phyloP scores from a whole-genome alignment of 2,113 vertebrate species.

The Azemiops feae region DNA sequence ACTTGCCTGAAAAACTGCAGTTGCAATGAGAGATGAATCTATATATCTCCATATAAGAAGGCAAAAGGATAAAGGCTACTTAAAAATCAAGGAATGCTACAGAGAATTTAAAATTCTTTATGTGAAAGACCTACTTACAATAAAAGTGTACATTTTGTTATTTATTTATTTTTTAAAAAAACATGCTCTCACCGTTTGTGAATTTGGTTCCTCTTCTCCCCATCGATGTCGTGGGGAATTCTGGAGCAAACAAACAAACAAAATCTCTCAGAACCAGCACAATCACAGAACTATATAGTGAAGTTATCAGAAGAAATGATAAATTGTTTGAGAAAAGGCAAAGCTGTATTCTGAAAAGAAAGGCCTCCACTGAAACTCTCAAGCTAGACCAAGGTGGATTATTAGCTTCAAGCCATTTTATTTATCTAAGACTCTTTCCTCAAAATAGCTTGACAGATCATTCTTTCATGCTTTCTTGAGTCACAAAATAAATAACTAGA shows the following conservation, averaged over 20 bases:
- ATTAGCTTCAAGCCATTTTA: not conserved
- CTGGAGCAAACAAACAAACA: conserved; percentile 65
- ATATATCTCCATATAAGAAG: not conserved
- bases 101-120: not conserved
- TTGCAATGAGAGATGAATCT: not conserved
- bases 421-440: not conserved
- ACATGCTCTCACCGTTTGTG: conserved; percentile 72
- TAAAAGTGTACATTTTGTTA: not conserved
- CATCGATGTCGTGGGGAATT: conserved; percentile 83
- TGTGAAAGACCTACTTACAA: not conserved
- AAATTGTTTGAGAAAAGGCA: conserved; percentile 6
- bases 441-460: not conserved
- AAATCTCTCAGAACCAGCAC: conserved; percentile 38
- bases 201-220: conserved; percentile 83
- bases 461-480: not conserved
- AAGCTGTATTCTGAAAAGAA: not conserved
- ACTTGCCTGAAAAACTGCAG: not conserved
- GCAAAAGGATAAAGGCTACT: not conserved
- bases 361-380: not conserved
- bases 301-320: not conserved
- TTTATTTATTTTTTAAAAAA: not conserved
- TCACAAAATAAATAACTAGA: rapidly evolving
- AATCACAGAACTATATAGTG: conserved; percentile 18
- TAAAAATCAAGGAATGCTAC: not conserved
- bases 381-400: not conserved